Conservation (phyloP, 53 echinoderm and acorn worm genomes). For the Temnopleurus reevesii region DNA sequence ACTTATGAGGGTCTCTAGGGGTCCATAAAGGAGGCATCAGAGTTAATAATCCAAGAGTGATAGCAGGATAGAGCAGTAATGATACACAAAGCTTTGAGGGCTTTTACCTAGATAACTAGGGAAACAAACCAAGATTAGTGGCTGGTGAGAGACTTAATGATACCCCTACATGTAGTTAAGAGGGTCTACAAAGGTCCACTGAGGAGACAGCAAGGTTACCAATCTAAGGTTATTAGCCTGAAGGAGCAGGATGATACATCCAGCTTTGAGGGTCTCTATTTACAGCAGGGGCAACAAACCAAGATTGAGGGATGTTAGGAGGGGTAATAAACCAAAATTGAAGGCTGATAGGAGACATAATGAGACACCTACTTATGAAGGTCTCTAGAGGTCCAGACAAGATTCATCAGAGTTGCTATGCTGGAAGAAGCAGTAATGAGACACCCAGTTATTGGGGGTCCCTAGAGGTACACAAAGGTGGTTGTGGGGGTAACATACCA, state of each 20-base stretch:
- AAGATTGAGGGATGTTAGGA: constrained; percentile 7
- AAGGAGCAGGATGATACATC: background rate
- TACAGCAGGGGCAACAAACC: background rate
- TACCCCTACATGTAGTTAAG: constrained; percentile 50
- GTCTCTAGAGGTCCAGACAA: background rate
- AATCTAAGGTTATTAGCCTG: background rate
- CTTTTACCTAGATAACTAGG: background rate
- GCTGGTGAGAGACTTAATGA: constrained; percentile 11
- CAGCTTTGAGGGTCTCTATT: constrained; percentile 49
- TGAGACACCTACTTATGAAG: constrained; percentile 51
- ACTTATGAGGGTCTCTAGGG: constrained; percentile 53
- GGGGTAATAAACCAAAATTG: background rate
- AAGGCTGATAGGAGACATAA: constrained; percentile 4
- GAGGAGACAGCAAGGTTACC: background rate
- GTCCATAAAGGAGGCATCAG: background rate
- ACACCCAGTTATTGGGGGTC: no score
- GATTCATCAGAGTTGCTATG: no score
- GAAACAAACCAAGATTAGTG: background rate
- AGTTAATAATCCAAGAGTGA: background rate
- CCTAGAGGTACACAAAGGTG: no score
- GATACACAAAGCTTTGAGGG: constrained; percentile 53
- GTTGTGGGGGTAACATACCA: no score
- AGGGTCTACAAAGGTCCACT: no score
- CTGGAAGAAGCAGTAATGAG: no score
- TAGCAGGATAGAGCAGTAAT: constrained; percentile 39